Evolutionary conservation across 2,888 invertebrate genomes (phyloP).

Genomic region (Pyrocoelia pectoralis): DNA sequence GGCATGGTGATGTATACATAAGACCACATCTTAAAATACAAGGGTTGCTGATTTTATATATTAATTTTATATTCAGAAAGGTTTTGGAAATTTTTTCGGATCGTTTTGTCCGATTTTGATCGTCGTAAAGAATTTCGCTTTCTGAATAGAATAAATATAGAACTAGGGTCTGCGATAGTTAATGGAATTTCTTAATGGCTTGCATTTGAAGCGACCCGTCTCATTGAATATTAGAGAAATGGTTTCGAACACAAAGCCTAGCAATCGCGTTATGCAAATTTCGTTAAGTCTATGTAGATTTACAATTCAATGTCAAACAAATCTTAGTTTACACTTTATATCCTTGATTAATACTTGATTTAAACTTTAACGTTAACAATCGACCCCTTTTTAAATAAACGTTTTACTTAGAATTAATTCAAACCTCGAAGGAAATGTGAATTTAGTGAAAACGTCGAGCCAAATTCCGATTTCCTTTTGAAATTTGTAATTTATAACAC

Average conservation of each 20-base stretch:
- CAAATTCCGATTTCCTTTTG: too few relatives aligned
- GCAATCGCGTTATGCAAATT: constrained; percentile 7
- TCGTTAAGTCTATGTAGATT: constrained; percentile 3
- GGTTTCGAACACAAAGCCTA: constrained; percentile 6
- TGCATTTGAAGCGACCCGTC: not conserved
- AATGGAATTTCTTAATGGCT: not conserved
- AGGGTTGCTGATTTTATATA: too few relatives aligned
- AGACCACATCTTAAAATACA: not conserved
- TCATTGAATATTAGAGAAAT: not conserved
- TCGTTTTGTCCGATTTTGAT: too few relatives aligned
- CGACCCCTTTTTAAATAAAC: too few relatives aligned
- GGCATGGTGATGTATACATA: constrained; percentile 12
- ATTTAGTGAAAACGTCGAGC: too few relatives aligned
- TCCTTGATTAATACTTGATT: constrained; percentile 22
- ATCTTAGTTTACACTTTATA: constrained; percentile 2
- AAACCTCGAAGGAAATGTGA: too few relatives aligned
- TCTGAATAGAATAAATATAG: not conserved
- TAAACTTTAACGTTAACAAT: too few relatives aligned
- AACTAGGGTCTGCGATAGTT: not conserved
- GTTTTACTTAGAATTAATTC: too few relatives aligned
- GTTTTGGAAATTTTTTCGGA: too few relatives aligned
- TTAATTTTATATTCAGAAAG: too few relatives aligned
- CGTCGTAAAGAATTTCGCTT: too few relatives aligned
- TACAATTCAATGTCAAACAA: constrained; percentile 1
- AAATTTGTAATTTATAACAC: too few relatives aligned